Conservation (phyloP, 2,113 vertebrate species). For the Nematolebias whitei region DNA sequence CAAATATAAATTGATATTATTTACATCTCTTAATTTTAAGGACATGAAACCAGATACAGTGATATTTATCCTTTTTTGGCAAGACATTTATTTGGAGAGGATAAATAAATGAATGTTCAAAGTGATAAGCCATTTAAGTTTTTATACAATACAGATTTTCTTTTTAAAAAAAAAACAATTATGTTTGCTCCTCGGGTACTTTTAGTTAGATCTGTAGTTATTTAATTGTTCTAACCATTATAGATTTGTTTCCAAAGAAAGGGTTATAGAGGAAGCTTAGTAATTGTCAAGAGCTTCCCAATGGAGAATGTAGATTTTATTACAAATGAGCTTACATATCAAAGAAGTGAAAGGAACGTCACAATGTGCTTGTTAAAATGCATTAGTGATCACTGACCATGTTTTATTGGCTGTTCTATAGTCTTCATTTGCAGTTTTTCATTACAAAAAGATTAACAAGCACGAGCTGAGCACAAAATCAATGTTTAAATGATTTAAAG, state of each 20-base stretch:
- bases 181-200: constrained; percentile 42
- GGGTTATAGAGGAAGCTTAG: constrained; percentile 4
- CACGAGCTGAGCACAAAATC: constrained; percentile 70
- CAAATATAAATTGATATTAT: neutral
- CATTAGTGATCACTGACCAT: constrained; percentile 67
- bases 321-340: constrained; percentile 47
- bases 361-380: constrained; percentile 70
- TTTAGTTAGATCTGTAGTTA: constrained; percentile 43
- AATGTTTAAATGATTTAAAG: constrained; percentile 78
- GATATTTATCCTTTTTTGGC: constrained; percentile 32
- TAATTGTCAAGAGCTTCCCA: constrained; percentile 51
- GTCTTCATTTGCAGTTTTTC: constrained; percentile 76
- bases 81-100: constrained; percentile 12
- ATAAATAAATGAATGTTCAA: constrained; percentile 13
- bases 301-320: constrained; percentile 54
- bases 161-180: constrained; percentile 33
- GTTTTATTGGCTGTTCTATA: constrained; percentile 73
- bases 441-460: constrained; percentile 75
- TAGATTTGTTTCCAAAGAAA: constrained; percentile 12
- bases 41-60: constrained; percentile 24
- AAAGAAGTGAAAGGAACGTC: constrained; percentile 57
- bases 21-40: constrained; percentile 27
- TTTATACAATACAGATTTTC: constrained; percentile 34
- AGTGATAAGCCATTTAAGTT: constrained; percentile 35
- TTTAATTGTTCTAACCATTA: constrained; percentile 41